phyloP scores from a whole-genome alignment of 2,888 invertebrate genomes.

The Caenorhabditis sp. region DNA sequence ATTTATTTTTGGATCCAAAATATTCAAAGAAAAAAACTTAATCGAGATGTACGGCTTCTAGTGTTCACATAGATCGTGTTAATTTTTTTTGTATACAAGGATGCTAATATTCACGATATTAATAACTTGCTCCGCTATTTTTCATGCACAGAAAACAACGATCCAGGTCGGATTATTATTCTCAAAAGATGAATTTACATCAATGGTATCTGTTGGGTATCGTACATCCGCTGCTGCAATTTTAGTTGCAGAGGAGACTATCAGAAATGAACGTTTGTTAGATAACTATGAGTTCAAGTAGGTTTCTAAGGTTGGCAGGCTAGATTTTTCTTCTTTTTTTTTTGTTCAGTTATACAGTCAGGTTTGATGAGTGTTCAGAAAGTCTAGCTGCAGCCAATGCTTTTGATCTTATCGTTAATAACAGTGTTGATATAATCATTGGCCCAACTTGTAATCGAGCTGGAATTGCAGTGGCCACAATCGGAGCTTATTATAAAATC shows the following conservation, averaged over 20 bases:
- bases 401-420: slow-evolving; percentile 18
- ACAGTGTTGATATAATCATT: slow-evolving; percentile 45
- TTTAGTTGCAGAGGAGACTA: slow-evolving; percentile 36
- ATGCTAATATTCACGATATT: too few relatives aligned
- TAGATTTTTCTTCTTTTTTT: neutral
- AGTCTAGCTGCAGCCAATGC: slow-evolving; percentile 26
- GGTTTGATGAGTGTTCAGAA: slow-evolving; percentile 48
- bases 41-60: too few relatives aligned
- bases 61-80: too few relatives aligned
- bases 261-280: slow-evolving; percentile 33
- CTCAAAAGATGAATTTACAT: slow-evolving; percentile 16
- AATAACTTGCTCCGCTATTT: too few relatives aligned
- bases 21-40: too few relatives aligned
- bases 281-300: slow-evolving; percentile 45
- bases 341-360: slow-evolving; percentile 26
- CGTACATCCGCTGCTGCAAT: slow-evolving; percentile 43
- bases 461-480: slow-evolving; percentile 30
- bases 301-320: neutral
- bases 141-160: too few relatives aligned
- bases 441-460: slow-evolving; percentile 52
- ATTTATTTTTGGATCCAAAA: too few relatives aligned
- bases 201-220: slow-evolving; percentile 22
- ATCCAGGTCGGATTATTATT: slow-evolving; percentile 24
- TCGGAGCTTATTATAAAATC: slow-evolving; percentile 42
- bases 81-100: too few relatives aligned